Evolutionary conservation across 2,797 vertebrate genomes (phyloP).

Genomic region (Nyctibius grandis): DNA sequence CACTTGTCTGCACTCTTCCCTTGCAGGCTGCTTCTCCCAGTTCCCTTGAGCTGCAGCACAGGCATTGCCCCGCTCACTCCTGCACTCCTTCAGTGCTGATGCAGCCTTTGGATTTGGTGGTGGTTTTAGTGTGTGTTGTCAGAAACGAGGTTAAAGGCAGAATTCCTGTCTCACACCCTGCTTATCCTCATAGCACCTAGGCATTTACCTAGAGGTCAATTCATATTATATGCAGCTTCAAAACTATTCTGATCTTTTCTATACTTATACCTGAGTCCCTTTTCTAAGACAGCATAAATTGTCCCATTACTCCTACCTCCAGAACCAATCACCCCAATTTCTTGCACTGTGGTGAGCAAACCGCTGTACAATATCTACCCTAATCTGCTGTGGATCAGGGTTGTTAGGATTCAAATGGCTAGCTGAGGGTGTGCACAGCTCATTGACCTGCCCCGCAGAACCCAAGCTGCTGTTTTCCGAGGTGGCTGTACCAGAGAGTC

Average conservation of each 20-base stretch:
- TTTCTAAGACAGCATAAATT: background rate
- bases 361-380: background rate
- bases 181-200: background rate
- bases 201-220: background rate
- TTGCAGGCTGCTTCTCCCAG: background rate
- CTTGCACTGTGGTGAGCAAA: background rate
- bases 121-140: background rate
- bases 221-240: background rate
- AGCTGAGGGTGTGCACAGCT: background rate
- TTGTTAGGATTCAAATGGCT: background rate
- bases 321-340: background rate
- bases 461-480: background rate
- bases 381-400: background rate
- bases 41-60: background rate
- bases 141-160: background rate
- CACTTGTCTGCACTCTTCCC: background rate
- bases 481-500: background rate
- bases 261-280: accelerated
- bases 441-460: background rate
- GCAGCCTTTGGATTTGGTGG: background rate
- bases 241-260: background rate
- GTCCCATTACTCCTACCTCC: background rate
- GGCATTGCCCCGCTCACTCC: accelerated
- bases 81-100: background rate
- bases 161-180: background rate